These are phyloP conservation scores for Acanthurus leucopareius DNA, from an alignment of 2,797 vertebrate genomes.

Conservation along the genomic window DNA sequence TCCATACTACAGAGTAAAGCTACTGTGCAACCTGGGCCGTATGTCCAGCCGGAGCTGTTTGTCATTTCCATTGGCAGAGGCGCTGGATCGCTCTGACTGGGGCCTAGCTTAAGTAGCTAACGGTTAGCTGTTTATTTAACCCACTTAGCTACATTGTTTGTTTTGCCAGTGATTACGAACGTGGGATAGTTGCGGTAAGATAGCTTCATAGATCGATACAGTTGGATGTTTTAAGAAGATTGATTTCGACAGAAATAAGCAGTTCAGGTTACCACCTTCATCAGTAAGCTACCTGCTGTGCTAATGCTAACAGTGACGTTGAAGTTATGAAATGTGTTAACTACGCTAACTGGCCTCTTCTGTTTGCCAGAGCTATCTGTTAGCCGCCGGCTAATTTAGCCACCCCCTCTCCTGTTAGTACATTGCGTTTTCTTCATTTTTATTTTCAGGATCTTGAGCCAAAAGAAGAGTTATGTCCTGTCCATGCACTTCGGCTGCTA, in stretches of 20 bases:
- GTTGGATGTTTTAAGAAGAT: background rate
- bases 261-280: background rate
- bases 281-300: conserved; percentile 29
- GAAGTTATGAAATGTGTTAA: conserved; percentile 54
- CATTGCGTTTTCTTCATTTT: conserved; percentile 2
- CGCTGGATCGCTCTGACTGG: conserved; percentile 18
- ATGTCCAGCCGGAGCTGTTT: background rate
- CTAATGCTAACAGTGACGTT: conserved; percentile 74
- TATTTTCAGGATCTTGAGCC: conserved; percentile 52
- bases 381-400: conserved; percentile 32
- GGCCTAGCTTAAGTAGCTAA: conserved; percentile 63
- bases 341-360: conserved; percentile 20
- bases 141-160: background rate
- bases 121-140: conserved; percentile 12
- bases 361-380: conserved; percentile 15
- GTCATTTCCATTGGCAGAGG: conserved; percentile 2
- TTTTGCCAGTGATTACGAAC: background rate
- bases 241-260: background rate
- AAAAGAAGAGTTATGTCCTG: conserved; percentile 80
- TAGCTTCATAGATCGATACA: fast-evolving
- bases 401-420: no score
- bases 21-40: background rate
- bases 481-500: conserved; percentile 81
- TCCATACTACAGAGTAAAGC: background rate
- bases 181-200: no score